Percentiles rank a stretch among this genome's conserved stretches.
Conservation (phyloP, 2,113 vertebrate species). For the Eira barbara region DNA sequence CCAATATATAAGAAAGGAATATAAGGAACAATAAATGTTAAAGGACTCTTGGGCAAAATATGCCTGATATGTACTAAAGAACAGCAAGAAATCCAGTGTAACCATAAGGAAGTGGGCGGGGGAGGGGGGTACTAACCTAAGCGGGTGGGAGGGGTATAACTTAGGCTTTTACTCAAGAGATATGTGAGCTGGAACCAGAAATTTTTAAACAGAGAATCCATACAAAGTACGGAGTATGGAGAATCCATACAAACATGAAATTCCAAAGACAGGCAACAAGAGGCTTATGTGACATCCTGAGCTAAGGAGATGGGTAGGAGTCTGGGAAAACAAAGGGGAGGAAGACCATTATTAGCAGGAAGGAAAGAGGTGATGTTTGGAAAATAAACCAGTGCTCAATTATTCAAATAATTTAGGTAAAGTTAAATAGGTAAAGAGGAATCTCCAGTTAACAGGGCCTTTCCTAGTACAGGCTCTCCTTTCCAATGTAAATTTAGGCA, state of each 20-base stretch:
- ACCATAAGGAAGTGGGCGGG: neutral
- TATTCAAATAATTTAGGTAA: neutral
- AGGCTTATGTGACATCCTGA: neutral
- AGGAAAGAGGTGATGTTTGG: neutral
- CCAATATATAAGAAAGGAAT: slow-evolving; percentile 20
- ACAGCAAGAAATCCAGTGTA: neutral
- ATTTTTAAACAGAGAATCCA: neutral
- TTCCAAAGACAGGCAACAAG: neutral
- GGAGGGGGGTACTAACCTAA: neutral
- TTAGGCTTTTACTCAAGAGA: slow-evolving; percentile 11
- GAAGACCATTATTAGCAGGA: neutral
- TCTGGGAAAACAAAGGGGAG: neutral
- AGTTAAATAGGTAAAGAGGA: neutral
- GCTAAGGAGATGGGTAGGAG: neutral
- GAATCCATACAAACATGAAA: neutral
- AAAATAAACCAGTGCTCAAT: neutral
- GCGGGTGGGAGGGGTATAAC: neutral
- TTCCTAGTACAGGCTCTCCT: neutral
- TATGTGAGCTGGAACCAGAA: neutral
- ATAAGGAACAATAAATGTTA: neutral
- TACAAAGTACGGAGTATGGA: neutral
- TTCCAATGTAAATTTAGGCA: neutral
- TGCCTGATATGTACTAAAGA: neutral
- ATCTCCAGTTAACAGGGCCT: neutral
- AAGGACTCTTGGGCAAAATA: neutral